Evolutionary conservation across 64 coral and sea anemone species (phyloP).

Genomic region (Montipora efflorescens): DNA sequence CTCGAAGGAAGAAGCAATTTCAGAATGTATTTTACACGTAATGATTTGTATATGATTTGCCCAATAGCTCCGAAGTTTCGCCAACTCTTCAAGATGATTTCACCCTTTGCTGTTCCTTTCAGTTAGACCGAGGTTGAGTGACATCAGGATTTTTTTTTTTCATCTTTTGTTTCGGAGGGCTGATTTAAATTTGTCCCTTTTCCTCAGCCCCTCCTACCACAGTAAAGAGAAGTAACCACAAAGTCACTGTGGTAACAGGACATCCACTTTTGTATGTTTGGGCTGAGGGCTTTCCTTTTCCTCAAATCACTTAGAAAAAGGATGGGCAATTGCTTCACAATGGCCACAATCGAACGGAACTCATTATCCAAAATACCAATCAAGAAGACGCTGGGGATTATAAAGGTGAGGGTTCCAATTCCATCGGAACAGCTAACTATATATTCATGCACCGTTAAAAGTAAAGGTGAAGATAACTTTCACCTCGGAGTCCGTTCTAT

Average conservation of each 20-base stretch:
- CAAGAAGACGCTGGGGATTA: neutral
- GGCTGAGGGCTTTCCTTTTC: neutral
- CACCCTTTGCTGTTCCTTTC: no score
- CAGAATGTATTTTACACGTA: no score
- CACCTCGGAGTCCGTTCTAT: no score
- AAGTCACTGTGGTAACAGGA: neutral
- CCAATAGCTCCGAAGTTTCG: no score
- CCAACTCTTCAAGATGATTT: no score
- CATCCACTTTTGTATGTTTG: neutral
- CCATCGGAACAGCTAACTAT: neutral
- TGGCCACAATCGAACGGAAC: neutral
- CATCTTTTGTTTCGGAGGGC: neutral
- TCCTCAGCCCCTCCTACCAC: neutral
- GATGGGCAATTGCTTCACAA: neutral
- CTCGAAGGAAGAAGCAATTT: no score
- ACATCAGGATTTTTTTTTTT: no score
- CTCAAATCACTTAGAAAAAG: neutral
- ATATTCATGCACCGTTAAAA: neutral
- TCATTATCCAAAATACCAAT: neutral
- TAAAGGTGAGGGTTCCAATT: neutral
- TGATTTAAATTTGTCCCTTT: neutral
- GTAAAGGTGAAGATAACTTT: neutral
- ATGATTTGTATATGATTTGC: no score
- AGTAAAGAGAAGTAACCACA: neutral
- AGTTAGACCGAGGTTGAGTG: no score